A percentile compares a stretch with the other conserved stretches of the same genome.
Evolutionary conservation across 2,113 vertebrate genomes (phyloP).

Genomic region (Cheilinus undulatus): DNA sequence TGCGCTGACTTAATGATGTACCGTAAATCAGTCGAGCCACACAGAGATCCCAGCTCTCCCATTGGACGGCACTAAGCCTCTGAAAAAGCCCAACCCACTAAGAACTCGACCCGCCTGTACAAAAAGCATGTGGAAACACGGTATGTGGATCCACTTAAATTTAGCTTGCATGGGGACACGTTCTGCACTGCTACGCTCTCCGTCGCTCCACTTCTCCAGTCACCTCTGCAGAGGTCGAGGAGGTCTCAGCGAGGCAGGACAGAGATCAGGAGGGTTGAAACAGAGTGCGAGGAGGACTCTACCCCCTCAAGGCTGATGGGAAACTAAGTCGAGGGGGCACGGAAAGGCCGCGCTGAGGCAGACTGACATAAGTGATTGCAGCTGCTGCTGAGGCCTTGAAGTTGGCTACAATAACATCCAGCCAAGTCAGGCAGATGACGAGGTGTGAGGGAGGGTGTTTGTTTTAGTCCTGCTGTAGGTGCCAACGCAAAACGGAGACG

Average conservation of each 20-base stretch:
- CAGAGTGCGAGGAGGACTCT: slow-evolving; percentile 70
- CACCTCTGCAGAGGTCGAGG: slow-evolving; percentile 73
- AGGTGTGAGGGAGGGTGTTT: slow-evolving; percentile 77
- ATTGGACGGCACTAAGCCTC: slow-evolving; percentile 70
- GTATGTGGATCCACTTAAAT: slow-evolving; percentile 58
- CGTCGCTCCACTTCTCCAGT: slow-evolving; percentile 56
- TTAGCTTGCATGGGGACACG: slow-evolving; percentile 31
- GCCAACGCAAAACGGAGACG: slow-evolving; percentile 48
- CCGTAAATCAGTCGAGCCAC: slow-evolving; percentile 83
- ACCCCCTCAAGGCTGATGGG: slow-evolving; percentile 79
- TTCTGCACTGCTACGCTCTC: slow-evolving; percentile 33
- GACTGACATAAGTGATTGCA: slow-evolving; percentile 83
- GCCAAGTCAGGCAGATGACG: slow-evolving; percentile 80
- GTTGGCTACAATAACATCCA: slow-evolving; percentile 86
- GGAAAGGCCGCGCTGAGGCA: slow-evolving; percentile 71
- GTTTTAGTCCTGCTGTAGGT: slow-evolving; percentile 69
- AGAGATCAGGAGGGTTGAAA: slow-evolving; percentile 72
- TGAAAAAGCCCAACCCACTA: slow-evolving; percentile 68
- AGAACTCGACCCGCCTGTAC: slow-evolving; percentile 53
- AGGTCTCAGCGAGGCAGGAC: slow-evolving; percentile 62
- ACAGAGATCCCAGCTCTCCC: slow-evolving; percentile 61
- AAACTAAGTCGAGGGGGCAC: slow-evolving; percentile 76
- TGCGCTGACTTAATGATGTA: slow-evolving; percentile 82
- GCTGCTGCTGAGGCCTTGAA: slow-evolving; percentile 84
- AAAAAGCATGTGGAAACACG: slow-evolving; percentile 66